Evolutionary conservation across 2,797 vertebrate species (phyloP).

Genomic region (Pipistrellus pygmaeus): DNA sequence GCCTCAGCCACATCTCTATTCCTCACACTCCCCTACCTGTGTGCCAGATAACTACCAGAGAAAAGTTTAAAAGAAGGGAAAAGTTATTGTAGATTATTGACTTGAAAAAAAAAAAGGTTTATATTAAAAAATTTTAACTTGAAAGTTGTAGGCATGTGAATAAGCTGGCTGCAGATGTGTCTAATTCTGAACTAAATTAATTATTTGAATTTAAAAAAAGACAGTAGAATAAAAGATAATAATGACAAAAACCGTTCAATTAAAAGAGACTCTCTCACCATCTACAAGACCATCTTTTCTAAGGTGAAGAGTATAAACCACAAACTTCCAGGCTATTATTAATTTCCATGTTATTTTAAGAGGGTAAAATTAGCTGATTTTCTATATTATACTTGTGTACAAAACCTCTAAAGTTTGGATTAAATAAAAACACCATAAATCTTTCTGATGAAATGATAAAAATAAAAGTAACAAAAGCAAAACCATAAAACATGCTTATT

Average conservation of each 20-base stretch:
- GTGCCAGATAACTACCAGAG: neutral
- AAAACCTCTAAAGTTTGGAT: slow-evolving; percentile 22
- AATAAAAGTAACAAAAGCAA: slow-evolving; percentile 24
- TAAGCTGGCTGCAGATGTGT: neutral
- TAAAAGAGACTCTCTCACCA: slow-evolving; percentile 17
- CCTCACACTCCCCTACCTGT: neutral
- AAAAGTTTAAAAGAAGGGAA: neutral
- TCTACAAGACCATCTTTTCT: neutral
- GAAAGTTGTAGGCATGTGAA: neutral
- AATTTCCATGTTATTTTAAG: slow-evolving; percentile 42
- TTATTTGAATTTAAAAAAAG: slow-evolving; percentile 1
- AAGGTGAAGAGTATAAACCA: neutral
- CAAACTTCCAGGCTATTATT: neutral
- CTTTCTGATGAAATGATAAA: neutral
- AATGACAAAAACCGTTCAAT: slow-evolving; percentile 1
- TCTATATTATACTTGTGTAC: neutral
- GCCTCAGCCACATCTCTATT: neutral
- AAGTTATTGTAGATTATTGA: neutral
- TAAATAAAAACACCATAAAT: slow-evolving; percentile 34
- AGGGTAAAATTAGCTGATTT: slow-evolving; percentile 43
- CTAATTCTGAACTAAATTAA: neutral
- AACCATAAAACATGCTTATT: neutral
- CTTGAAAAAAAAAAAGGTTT: slow-evolving; percentile 44
- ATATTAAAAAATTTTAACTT: slow-evolving; percentile 38
- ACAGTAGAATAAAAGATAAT: neutral